Evolutionary conservation across 2,797 vertebrate species (phyloP).

Genomic region (Paratrypauchen microcephalus): DNA sequence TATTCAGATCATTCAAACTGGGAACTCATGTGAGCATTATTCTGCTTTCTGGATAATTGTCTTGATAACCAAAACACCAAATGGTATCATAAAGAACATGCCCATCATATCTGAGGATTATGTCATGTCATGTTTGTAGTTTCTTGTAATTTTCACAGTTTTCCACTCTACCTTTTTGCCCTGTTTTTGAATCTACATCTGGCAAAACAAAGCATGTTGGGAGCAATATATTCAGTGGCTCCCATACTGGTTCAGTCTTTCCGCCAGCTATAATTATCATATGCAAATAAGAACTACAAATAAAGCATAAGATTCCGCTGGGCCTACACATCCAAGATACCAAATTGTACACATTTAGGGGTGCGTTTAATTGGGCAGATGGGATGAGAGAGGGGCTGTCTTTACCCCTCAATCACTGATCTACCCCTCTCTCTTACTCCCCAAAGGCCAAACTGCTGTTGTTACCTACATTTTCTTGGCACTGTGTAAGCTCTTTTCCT

Average conservation of each 20-base stretch:
- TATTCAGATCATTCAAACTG: too few species aligned
- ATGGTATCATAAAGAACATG: too few species aligned
- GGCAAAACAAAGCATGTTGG: conserved; percentile 14
- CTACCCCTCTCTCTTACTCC: conserved; percentile 37
- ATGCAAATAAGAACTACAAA: conserved; percentile 71
- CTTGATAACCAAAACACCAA: too few species aligned
- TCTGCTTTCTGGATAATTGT: too few species aligned
- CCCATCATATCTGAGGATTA: too few species aligned
- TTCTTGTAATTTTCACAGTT: conserved; percentile 30
- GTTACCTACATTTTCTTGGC: conserved; percentile 29
- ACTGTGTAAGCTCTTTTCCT: conserved; percentile 17
- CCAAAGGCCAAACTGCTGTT: conserved; percentile 35
- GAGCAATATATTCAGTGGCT: neutral
- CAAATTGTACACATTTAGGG: conserved; percentile 49
- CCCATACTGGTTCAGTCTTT: conserved; percentile 31
- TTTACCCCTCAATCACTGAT: conserved; percentile 41
- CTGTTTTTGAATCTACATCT: conserved; percentile 50
- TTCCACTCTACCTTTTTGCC: conserved; percentile 15
- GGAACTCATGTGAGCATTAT: too few species aligned
- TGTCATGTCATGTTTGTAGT: neutral
- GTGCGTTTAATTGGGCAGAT: conserved; percentile 62
- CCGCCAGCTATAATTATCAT: conserved; percentile 67
- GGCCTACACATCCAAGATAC: conserved; percentile 48
- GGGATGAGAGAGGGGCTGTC: conserved; percentile 38
- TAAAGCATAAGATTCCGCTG: conserved; percentile 54